Base-by-base conservation (phyloP, 2,888 invertebrate species). In the Metellina segmentata region DNA sequence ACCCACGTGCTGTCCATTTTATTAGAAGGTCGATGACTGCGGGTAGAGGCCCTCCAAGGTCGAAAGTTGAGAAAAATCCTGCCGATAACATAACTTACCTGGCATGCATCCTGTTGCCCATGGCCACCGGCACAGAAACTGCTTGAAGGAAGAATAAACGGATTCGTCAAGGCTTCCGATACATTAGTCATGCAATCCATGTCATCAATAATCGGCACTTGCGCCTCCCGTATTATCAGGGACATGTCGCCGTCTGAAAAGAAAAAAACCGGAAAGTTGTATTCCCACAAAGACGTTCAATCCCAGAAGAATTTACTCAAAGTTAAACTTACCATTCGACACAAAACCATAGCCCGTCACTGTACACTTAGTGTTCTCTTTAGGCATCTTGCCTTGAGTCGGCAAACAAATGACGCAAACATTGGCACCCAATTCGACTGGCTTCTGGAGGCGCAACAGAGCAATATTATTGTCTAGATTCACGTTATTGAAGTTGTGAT, bases 401-500 rank as follows among this genome's bases (percentile, higher is more conserved):
- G 98, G 98, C 86, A 98, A 95, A 94, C 98, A 98, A 51, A 98
- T 98, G 9, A 93, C 74, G 75, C 94, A 94, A 1, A 93, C 93
- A 51, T 81, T 81, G 19, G 85, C 74, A 19, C 91, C 91, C n/a
- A 94, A 53, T 52, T 93, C 86, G 11, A 94, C 90, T 53, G 93
- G 93, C 19, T 85, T 88, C 53, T 93, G 89, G 0, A 94, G 96
- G 95, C 98, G 98, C 11, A 99, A 96, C 92, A 99, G 95, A 2
- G 99, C 99, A 93, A 99, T 98, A 94, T 99, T 98, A 94, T 99
- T 98, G 95, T 98, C 98, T 93, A 98, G 95, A 1, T 98, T 98
- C 95, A 98, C 98, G 94, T 98, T 98, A 95, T 98, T 98, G 96
- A 98, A 98, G 95, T 98, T 98, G 95, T 98, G 98, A 94, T 98